A percentile compares a stretch with the other conserved stretches of the same genome.
phyloP scores from a whole-genome alignment of 2,113 vertebrate species.

The Crocuta crocuta region DNA sequence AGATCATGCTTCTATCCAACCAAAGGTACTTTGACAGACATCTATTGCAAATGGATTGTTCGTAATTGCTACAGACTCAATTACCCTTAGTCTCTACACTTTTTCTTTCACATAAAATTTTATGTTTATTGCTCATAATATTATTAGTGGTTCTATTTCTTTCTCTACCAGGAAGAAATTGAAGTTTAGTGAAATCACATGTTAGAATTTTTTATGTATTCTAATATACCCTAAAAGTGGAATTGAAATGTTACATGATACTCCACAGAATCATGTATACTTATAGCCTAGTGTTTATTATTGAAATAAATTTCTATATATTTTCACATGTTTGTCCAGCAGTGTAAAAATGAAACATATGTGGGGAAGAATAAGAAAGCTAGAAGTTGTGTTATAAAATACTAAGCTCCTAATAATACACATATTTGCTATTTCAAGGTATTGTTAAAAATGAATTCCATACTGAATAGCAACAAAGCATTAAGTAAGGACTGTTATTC shows the following conservation, averaged over 20 bases:
- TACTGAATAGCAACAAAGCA: background rate
- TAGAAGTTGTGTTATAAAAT: background rate
- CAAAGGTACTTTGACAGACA: background rate
- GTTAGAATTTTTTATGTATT: background rate
- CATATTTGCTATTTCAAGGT: background rate
- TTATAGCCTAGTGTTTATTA: background rate
- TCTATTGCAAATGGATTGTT: background rate
- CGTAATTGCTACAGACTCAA: background rate
- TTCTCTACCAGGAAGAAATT: background rate
- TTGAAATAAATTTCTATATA: background rate
- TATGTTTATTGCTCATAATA: background rate
- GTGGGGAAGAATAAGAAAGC: background rate
- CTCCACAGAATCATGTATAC: background rate
- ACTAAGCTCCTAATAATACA: background rate
- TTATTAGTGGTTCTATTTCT: background rate
- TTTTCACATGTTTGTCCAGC: background rate
- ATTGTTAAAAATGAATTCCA: background rate
- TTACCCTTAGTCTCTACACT: background rate
- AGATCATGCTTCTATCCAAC: background rate
- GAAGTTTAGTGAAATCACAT: background rate
- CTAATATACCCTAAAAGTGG: background rate
- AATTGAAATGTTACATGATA: background rate
- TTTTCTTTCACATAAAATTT: background rate
- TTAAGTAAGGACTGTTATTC: background rate
- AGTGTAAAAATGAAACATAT: background rate